phyloP scores from a whole-genome alignment of 2,797 vertebrate species.

The Notolepis coatsorum region DNA sequence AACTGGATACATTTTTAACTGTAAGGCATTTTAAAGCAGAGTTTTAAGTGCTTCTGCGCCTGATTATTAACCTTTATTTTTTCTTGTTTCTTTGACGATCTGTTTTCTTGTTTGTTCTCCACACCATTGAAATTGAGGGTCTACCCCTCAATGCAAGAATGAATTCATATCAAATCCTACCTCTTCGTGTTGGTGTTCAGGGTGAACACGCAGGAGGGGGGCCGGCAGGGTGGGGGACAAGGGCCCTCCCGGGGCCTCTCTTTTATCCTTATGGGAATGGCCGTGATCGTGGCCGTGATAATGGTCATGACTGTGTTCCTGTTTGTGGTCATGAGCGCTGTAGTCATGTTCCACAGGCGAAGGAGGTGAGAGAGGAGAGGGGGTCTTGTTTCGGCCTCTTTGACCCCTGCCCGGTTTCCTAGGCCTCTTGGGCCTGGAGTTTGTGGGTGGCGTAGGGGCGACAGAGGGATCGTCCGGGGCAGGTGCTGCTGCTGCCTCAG shows the following conservation, averaged over 20 bases:
- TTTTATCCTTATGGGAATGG: constrained; percentile 78
- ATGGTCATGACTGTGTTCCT: constrained; percentile 55
- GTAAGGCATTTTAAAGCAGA: no score
- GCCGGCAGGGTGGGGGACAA: constrained; percentile 45
- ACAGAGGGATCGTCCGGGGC: background rate
- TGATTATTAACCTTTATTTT: no score
- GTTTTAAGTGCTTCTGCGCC: no score
- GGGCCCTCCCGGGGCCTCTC: constrained; percentile 81
- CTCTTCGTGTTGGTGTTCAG: constrained; percentile 85
- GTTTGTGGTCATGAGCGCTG: constrained; percentile 33
- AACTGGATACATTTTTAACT: no score
- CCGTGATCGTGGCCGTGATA: constrained; percentile 51
- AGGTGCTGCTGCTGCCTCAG: background rate
- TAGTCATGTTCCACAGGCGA: constrained; percentile 52
- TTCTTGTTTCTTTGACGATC: no score
- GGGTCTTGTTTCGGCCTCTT: constrained; percentile 64
- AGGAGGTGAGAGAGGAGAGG: constrained; percentile 60
- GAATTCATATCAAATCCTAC: constrained; percentile 74
- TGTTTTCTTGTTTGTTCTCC: no score
- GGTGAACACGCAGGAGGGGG: constrained; percentile 51
- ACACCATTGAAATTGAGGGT: no score
- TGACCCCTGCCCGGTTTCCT: constrained; percentile 70
- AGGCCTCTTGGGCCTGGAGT: constrained; percentile 69
- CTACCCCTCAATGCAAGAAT: no score
- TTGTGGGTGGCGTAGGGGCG: constrained; percentile 22